Evolutionary conservation across 2,113 vertebrate species (phyloP).

Genomic region (Spheniscus mendiculus): DNA sequence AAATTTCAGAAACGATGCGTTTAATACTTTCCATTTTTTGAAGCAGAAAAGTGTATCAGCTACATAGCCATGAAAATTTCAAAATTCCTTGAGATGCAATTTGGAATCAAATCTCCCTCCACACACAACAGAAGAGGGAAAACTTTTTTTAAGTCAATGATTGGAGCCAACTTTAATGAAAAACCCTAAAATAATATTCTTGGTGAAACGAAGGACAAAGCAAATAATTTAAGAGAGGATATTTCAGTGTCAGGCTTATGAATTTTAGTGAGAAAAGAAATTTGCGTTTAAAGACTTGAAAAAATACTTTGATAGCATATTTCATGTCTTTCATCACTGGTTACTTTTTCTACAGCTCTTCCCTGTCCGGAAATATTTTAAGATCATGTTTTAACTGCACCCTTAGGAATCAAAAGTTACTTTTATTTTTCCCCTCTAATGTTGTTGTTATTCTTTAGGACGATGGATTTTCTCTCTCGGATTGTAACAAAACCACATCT

Average conservation of each 20-base stretch:
- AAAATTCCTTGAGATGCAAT: background rate
- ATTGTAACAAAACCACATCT: slow-evolving; percentile 59
- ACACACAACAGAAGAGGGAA: background rate
- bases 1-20: background rate
- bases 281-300: background rate
- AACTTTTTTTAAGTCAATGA: background rate
- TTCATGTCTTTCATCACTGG: background rate
- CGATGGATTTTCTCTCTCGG: slow-evolving; percentile 6
- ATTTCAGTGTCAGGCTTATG: background rate
- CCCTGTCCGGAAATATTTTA: slow-evolving; percentile 6
- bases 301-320: background rate
- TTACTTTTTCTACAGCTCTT: slow-evolving; percentile 14
- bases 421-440: slow-evolving; percentile 9
- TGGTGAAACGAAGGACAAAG: background rate
- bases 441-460: slow-evolving; percentile 16
- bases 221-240: background rate
- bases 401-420: slow-evolving; percentile 27
- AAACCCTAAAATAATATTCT: background rate
- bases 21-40: background rate
- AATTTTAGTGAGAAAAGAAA: background rate
- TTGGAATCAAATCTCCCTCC: background rate
- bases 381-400: slow-evolving; percentile 9
- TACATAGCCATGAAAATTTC: background rate
- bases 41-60: background rate
- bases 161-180: background rate